Percentiles rank a stretch among this genome's conserved stretches.
These are phyloP conservation scores for Dioctria rufipes DNA, from an alignment of 2,888 invertebrate genomes.

Conservation along the genomic window DNA sequence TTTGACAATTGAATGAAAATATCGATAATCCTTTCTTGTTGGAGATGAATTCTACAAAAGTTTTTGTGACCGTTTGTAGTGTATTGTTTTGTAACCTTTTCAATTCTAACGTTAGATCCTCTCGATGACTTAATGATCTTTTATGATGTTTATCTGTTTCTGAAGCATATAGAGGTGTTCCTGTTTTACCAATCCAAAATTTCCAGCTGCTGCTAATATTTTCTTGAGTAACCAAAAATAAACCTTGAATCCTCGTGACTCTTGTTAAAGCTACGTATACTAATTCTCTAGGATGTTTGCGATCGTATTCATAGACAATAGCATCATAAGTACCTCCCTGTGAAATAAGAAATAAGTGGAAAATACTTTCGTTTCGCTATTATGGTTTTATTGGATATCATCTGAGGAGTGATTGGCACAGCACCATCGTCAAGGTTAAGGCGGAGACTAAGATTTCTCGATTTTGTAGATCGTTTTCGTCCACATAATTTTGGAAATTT, in stretches of 20 bases:
- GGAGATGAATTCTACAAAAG: neutral
- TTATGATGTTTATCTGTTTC: constrained; percentile 56
- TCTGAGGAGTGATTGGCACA: no score
- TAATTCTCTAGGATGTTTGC: constrained; percentile 31
- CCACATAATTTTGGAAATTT: no score
- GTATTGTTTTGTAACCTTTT: no score
- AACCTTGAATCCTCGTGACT: constrained; percentile 52
- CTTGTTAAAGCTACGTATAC: constrained; percentile 46
- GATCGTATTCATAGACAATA: constrained; percentile 47
- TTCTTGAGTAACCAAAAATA: constrained; percentile 50
- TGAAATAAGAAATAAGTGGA: no score
- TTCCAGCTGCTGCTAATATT: constrained; percentile 52
- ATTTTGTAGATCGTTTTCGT: no score
- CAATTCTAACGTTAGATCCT: no score
- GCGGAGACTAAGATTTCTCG: no score
- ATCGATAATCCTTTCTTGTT: constrained; percentile 7
- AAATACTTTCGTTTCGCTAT: no score
- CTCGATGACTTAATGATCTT: constrained; percentile 57
- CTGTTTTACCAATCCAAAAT: constrained; percentile 57
- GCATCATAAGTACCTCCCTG: constrained; percentile 49
- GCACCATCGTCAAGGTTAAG: no score
- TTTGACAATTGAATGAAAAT: no score
- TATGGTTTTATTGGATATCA: no score
- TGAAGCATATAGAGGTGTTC: constrained; percentile 56
- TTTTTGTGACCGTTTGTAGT: no score